These are phyloP conservation scores for Chrysodeixis includens DNA, from an alignment of 2,888 invertebrate genomes.

Conservation along the genomic window DNA sequence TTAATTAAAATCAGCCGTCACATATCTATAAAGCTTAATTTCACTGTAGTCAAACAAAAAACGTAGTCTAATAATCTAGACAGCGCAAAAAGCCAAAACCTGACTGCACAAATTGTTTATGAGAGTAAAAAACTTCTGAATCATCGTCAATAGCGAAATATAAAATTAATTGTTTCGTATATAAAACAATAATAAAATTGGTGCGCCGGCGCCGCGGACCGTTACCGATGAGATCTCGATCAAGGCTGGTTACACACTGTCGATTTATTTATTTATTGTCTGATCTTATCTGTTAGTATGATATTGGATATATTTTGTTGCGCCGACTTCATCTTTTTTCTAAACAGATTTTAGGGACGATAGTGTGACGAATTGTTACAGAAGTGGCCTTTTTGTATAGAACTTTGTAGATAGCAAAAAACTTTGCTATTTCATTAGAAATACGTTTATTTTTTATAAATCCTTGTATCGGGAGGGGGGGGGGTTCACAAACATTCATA, in stretches of 20 bases:
- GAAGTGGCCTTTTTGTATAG: not conserved
- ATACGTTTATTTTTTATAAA: too few relatives aligned
- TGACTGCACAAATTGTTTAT: conserved; percentile 37
- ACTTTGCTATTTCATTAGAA: too few relatives aligned
- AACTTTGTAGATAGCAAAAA: too few relatives aligned
- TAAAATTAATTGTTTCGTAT: conserved; percentile 74
- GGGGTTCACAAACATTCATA: too few relatives aligned
- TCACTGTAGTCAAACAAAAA: conserved; percentile 27
- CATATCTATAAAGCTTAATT: conserved; percentile 16
- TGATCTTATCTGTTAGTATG: not conserved
- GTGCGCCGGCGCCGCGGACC: conserved; percentile 70
- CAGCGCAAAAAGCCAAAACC: conserved; percentile 24
- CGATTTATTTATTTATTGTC: conserved; percentile 23
- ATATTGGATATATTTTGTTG: not conserved
- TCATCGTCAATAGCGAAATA: conserved; percentile 60
- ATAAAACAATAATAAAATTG: conserved; percentile 73
- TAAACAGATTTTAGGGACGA: not conserved
- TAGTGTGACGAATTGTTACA: not conserved
- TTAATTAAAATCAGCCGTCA: conserved; percentile 31
- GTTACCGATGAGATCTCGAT: conserved; percentile 61
- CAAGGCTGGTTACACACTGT: conserved; percentile 42
- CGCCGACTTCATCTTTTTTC: not conserved
- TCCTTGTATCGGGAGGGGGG: too few relatives aligned
- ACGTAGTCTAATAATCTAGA: conserved; percentile 17
- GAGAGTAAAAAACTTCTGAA: conserved; percentile 49